Evolutionary conservation across 1,140 invertebrate species (phyloP).

Genomic region (Subanguina moxae): DNA sequence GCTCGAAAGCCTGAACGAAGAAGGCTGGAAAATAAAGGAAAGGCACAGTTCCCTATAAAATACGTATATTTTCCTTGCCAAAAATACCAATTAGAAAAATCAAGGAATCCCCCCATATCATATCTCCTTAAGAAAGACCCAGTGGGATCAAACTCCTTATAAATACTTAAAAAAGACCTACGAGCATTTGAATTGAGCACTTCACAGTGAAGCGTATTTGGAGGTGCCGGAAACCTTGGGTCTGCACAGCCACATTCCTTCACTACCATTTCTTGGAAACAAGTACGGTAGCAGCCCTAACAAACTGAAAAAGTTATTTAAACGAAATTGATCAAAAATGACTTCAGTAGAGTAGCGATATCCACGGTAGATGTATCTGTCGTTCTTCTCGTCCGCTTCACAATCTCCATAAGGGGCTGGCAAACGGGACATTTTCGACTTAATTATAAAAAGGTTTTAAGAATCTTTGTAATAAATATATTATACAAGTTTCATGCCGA

Average conservation of each 20-base stretch:
- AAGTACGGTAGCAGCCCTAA: slow-evolving; percentile 53
- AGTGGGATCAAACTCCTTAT: no score
- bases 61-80: no score
- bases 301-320: slow-evolving; percentile 8
- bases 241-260: slow-evolving; percentile 55
- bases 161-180: slow-evolving; percentile 21
- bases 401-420: slow-evolving; percentile 58
- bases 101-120: no score
- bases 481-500: slow-evolving; percentile 51
- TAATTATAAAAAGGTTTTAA: background rate
- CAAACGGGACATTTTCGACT: slow-evolving; percentile 47
- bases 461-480: no score
- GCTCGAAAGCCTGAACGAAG: no score
- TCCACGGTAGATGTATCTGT: slow-evolving; percentile 21
- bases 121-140: no score
- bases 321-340: background rate
- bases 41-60: no score
- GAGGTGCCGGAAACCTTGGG: slow-evolving; percentile 47
- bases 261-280: slow-evolving; percentile 51
- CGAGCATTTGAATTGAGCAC: slow-evolving; percentile 37
- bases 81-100: no score
- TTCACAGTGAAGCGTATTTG: slow-evolving; percentile 31
- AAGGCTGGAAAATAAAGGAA: no score
- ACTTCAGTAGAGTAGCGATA: slow-evolving; percentile 58
- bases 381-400: slow-evolving; percentile 21